These are phyloP conservation scores for Petrocephalus schoutedeni DNA, from an alignment of 2,797 vertebrate genomes.

Conservation along the genomic window DNA sequence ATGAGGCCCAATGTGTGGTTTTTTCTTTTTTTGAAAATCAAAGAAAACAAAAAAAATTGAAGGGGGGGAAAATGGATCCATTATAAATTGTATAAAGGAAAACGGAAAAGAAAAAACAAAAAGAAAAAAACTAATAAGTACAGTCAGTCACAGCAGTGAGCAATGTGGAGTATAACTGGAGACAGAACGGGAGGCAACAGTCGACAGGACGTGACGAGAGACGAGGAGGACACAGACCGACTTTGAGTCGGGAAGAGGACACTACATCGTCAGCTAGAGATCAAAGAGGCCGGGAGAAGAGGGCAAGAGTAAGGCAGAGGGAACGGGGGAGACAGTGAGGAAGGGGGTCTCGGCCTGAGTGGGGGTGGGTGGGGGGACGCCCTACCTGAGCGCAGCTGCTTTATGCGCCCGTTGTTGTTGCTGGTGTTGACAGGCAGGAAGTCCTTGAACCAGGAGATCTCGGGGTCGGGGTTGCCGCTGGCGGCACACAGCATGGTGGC, in stretches of 20 bases:
- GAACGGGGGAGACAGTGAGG: conserved; percentile 11
- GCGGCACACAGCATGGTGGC: conserved; percentile 98
- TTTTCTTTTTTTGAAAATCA: conserved; percentile 49
- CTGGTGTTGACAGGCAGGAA: conserved; percentile 94
- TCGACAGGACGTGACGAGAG: conserved; percentile 64
- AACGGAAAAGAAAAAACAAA: conserved; percentile 48
- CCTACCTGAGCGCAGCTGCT: conserved; percentile 66
- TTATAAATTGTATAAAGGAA: conserved; percentile 64
- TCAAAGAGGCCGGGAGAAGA: conserved; percentile 42
- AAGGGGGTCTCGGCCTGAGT: conserved; percentile 12
- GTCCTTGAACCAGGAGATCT: conserved; percentile 99
- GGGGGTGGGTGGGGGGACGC: neutral
- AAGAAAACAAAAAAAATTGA: conserved; percentile 53
- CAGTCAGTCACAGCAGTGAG: conserved; percentile 92
- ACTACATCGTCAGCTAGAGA: conserved; percentile 64
- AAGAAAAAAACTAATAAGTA: conserved; percentile 48
- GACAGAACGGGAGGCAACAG: conserved; percentile 62
- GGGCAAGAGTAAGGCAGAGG: conserved; percentile 21
- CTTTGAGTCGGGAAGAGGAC: conserved; percentile 46
- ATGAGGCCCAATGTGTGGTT: conserved; percentile 71
- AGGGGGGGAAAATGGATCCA: conserved; percentile 66
- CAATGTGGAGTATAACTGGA: conserved; percentile 69
- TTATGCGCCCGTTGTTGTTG: conserved; percentile 69
- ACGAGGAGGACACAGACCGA: conserved; percentile 62
- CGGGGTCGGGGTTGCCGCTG: conserved; percentile 94